Percentiles rank a stretch among this genome's conserved stretches.
phyloP scores from a whole-genome alignment of 92 coral and sea anemone genomes.

The Bergia sp. region DNA sequence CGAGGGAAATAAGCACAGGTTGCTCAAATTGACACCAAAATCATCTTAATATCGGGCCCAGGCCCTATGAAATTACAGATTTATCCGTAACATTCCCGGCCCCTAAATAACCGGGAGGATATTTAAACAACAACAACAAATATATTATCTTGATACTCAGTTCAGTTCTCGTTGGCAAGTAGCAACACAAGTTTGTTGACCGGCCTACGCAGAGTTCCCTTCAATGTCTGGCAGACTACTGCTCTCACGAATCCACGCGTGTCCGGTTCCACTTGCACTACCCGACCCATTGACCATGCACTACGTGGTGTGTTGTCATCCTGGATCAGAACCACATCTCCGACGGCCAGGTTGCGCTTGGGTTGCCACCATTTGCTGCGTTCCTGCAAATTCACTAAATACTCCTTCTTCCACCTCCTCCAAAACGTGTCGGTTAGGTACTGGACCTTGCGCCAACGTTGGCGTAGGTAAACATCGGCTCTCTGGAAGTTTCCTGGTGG shows the following conservation, averaged over 20 bases:
- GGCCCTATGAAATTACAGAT: not conserved
- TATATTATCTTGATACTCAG: not conserved
- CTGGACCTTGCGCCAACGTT: slow-evolving; percentile 56
- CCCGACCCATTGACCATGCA: slow-evolving; percentile 26
- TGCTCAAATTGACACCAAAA: not conserved
- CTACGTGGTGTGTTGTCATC: slow-evolving; percentile 38
- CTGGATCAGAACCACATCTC: slow-evolving; percentile 37
- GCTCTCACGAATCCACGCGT: slow-evolving; percentile 29
- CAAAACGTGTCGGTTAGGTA: slow-evolving; percentile 48
- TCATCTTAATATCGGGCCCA: not conserved
- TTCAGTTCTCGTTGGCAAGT: not conserved
- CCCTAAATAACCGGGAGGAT: slow-evolving; percentile 13
- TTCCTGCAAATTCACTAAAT: slow-evolving; percentile 41
- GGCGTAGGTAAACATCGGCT: slow-evolving; percentile 50
- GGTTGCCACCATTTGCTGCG: slow-evolving; percentile 43
- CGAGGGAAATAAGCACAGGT: slow-evolving; percentile 14
- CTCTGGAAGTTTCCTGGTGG: slow-evolving; percentile 55
- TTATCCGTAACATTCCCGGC: slow-evolving; percentile 36
- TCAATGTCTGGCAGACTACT: slow-evolving; percentile 30
- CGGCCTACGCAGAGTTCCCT: slow-evolving; percentile 31
- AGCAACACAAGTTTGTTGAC: slow-evolving; percentile 28
- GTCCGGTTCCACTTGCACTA: slow-evolving; percentile 32
- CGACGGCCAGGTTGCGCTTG: slow-evolving; percentile 36
- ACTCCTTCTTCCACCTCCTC: slow-evolving; percentile 24
- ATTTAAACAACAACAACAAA: not conserved